phyloP scores from a whole-genome alignment of 1,140 invertebrate genomes.

The Penaeus vannamei region DNA sequence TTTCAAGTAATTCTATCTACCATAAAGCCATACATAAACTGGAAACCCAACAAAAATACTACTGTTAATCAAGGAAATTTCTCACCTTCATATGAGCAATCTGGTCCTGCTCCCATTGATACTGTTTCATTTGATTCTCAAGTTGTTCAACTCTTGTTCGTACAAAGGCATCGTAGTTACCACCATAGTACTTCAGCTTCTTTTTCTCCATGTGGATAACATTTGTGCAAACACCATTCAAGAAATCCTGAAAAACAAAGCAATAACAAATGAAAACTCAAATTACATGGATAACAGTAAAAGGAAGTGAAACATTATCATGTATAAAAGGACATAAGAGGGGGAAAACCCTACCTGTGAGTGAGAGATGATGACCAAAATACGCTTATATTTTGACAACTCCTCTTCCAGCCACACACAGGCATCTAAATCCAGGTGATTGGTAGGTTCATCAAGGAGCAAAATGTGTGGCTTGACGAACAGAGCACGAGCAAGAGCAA shows the following conservation, averaged over 20 bases:
- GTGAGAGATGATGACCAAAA: constrained; percentile 98
- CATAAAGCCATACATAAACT: background rate
- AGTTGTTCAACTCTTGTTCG: constrained; percentile 92
- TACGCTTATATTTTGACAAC: constrained; percentile 95
- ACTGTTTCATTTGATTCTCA: constrained; percentile 99
- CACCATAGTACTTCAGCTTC: constrained; percentile 94
- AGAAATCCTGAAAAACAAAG: constrained; percentile 87
- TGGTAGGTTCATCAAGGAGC: constrained; percentile 78
- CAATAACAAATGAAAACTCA: background rate
- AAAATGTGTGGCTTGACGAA: constrained; percentile 75
- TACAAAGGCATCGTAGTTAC: constrained; percentile 96
- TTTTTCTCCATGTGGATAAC: constrained; percentile 97
- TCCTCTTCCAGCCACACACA: constrained; percentile 99
- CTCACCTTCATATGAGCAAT: constrained; percentile 97
- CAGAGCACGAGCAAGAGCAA: constrained; percentile 88
- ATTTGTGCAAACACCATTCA: constrained; percentile 99
- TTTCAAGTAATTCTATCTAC: too few relatives aligned
- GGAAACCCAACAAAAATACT: background rate
- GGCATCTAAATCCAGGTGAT: constrained; percentile 86
- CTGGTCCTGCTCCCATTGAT: constrained; percentile 99
- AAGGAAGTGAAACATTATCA: background rate
- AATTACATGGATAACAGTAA: background rate
- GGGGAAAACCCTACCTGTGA: constrained; percentile 75
- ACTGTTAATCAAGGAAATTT: background rate
- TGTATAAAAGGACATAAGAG: background rate